Conservation (phyloP, 2,797 vertebrate species). For the Poeciliopsis presidionis region DNA sequence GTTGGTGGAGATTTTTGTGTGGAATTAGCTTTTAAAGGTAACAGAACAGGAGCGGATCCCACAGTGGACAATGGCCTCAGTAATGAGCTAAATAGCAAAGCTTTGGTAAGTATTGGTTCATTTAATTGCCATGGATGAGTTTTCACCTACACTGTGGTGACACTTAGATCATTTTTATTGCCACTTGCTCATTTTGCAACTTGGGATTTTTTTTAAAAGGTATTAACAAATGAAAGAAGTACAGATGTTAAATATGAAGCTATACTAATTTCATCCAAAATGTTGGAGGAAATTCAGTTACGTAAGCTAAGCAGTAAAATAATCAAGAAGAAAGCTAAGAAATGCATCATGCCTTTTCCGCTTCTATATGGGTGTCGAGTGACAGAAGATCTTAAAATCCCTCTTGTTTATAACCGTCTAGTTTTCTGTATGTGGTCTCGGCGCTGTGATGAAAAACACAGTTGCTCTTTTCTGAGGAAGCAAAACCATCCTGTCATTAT, state of each 20-base stretch:
- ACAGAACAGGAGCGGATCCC: background rate
- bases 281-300: background rate
- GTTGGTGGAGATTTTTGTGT: background rate
- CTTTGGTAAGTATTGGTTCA: background rate
- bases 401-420: constrained; percentile 14
- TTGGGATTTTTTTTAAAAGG: background rate
- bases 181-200: background rate
- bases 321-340: background rate
- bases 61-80: background rate
- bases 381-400: constrained; percentile 14
- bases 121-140: background rate
- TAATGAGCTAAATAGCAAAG: background rate
- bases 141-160: background rate
- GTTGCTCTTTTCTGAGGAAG: constrained; percentile 40
- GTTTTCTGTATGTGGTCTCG: constrained; percentile 25
- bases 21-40: background rate
- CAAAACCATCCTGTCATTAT: constrained; percentile 63
- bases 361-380: constrained; percentile 1
- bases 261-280: background rate
- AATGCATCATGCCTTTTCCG: background rate
- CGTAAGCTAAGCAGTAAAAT: background rate
- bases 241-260: background rate
- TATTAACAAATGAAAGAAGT: background rate
- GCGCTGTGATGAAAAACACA: constrained; percentile 41
- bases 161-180: background rate